Conservation (phyloP, 2,797 vertebrate genomes). For the Naso thynnoides region DNA sequence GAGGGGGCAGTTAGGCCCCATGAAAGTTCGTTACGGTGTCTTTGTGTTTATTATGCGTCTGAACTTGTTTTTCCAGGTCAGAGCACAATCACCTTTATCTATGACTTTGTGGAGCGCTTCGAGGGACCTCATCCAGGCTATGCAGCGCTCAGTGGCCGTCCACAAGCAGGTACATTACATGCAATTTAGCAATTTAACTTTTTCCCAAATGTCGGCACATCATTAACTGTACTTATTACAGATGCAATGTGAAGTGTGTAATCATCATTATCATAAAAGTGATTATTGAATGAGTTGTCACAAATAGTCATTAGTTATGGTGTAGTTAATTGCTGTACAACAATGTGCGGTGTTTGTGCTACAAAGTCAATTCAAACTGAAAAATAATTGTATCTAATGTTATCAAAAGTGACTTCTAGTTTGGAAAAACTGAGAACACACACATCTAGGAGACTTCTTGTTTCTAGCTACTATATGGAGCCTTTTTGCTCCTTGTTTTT, state of each 20-base stretch:
- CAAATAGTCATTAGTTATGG: too few relatives aligned
- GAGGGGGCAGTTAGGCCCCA: background rate
- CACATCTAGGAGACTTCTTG: too few relatives aligned
- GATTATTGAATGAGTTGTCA: too few relatives aligned
- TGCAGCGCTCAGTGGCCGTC: constrained; percentile 75
- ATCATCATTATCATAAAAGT: constrained; percentile 6
- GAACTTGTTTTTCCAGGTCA: constrained; percentile 75
- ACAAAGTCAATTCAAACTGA: too few relatives aligned
- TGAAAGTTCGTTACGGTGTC: background rate
- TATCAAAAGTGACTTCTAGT: too few relatives aligned
- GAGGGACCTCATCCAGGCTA: constrained; percentile 82
- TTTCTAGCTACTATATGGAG: too few relatives aligned
- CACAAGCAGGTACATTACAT: constrained; percentile 75
- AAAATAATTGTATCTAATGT: too few relatives aligned
- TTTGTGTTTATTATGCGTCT: constrained; percentile 16
- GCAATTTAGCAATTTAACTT: background rate
- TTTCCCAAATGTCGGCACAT: background rate
- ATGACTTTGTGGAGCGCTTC: constrained; percentile 83
- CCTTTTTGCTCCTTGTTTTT: too few relatives aligned
- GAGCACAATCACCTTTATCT: constrained; percentile 81
- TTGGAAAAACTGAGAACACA: too few relatives aligned
- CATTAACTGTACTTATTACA: background rate
- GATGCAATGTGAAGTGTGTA: background rate
- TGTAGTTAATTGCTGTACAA: too few relatives aligned
- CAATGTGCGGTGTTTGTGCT: too few relatives aligned